A percentile compares a stretch with the other conserved stretches of the same genome.
These are phyloP conservation scores for Gadopsis marmoratus DNA, from an alignment of 2,797 vertebrate genomes.

Conservation along the genomic window DNA sequence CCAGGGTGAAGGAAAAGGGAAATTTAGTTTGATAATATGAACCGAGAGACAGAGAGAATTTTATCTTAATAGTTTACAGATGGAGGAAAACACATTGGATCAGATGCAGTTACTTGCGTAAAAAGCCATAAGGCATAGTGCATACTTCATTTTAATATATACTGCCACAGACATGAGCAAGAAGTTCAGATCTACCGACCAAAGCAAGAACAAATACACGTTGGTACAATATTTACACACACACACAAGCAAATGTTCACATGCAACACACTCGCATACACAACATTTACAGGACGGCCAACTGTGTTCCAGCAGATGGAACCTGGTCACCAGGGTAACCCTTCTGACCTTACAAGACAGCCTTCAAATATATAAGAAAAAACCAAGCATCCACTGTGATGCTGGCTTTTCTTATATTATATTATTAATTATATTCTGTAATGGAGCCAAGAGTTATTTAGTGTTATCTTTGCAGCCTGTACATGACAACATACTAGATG, in stretches of 20 bases:
- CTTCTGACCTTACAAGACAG: constrained; percentile 2
- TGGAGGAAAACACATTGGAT: constrained; percentile 22
- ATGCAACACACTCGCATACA: not conserved
- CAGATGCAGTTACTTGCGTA: not conserved
- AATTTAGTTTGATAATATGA: constrained; percentile 46
- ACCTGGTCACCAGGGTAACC: constrained; percentile 27
- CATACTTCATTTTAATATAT: constrained; percentile 5
- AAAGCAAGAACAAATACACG: not conserved
- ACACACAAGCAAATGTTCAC: not conserved
- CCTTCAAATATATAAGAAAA: not conserved
- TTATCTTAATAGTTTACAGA: constrained; percentile 42
- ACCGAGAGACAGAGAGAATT: constrained; percentile 15
- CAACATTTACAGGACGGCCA: not conserved
- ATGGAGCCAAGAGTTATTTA: not conserved
- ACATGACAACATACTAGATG: not conserved
- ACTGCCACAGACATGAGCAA: not conserved
- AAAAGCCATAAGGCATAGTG: constrained; percentile 2
- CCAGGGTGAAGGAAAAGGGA: constrained; percentile 36
- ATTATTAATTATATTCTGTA: too few relatives aligned
- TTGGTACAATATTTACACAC: not conserved
- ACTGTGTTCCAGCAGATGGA: not conserved
- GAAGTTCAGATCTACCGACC: not conserved
- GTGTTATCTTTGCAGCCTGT: not conserved
- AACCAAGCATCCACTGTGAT: not conserved
- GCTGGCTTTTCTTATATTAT: too few relatives aligned